Evolutionary conservation across 2,797 vertebrate species (phyloP).

Genomic region (Acomys russatus): DNA sequence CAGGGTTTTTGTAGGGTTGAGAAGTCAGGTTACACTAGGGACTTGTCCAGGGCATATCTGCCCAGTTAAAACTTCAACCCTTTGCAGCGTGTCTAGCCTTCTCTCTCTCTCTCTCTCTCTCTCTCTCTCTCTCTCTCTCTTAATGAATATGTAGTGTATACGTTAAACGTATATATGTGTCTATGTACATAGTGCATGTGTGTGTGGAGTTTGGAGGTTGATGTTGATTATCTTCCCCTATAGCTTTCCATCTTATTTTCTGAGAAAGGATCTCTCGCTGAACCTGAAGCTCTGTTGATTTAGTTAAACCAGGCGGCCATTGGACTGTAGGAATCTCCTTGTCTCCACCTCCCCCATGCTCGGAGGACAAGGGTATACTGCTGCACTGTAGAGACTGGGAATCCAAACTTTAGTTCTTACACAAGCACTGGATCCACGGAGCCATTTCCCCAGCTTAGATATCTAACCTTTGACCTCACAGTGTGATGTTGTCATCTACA

Average conservation of each 20-base stretch:
- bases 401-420: background rate
- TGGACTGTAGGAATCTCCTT: no score
- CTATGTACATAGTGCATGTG: background rate
- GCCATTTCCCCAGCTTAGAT: background rate
- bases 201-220: background rate
- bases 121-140: no score
- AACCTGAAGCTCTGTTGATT: background rate
- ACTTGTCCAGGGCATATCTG: rapidly evolving
- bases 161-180: background rate
- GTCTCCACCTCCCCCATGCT: background rate
- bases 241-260: background rate
- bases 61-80: background rate
- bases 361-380: background rate
- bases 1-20: background rate
- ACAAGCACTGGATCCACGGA: background rate
- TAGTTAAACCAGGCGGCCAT: background rate
- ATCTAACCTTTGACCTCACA: background rate
- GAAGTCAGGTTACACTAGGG: rapidly evolving
- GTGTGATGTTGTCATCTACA: background rate
- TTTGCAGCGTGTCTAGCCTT: background rate
- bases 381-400: no score
- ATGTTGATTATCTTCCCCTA: background rate
- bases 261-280: background rate
- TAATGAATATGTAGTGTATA: background rate
- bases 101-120: background rate